Evolutionary conservation across 2,888 invertebrate genomes (phyloP), one percentile per base, ranked within the genome.

Genomic region (Cremastobaeus sp.): DNA sequence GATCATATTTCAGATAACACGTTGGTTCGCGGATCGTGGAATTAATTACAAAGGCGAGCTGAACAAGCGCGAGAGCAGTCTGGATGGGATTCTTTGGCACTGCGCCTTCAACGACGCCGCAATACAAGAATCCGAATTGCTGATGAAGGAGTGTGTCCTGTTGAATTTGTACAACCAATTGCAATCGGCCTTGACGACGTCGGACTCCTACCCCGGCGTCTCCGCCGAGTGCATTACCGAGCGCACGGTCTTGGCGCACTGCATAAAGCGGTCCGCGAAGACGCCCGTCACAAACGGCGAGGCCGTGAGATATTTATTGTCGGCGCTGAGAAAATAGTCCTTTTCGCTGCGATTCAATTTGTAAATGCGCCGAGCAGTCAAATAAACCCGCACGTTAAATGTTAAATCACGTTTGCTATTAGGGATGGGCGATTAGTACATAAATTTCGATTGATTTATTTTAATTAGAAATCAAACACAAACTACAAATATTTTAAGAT

Each of bases 41-140:
- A 79, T 84, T 66, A 80, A 74, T 75, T 84, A 84, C 77, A 79
- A 77, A 50, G 68, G 62, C 54, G 80, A 75, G 12, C 59, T 74
- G 64, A 65, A 76, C 28, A 48, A 47, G 41, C 74, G 55, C 45
- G 80, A 79, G 57, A 73, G 68, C 50, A 82, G 81, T 78, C 76
- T 84, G 72, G 84, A 86, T 60, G 78, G 78, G 35, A 72, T 84
- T 48, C 83, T 85, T 60, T 84, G 85, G 85, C 79, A 78, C 14
- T 85, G 85, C 78, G 81, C 80, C 76, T 76, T 76, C 35, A 79
- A 77, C 57, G 77, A 81, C 21, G 17, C 64, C 21, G 60, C 30
- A 17, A 41, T 77, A 15, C 75, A 73, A 34, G 66, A 68, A 3
- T 79, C 78, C n/a, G 84, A 84, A 64, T 39, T 62, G 18, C 73